Evolutionary conservation across 2,888 invertebrate species (phyloP), one percentile per base, ranked within the genome.

Genomic region (Dasypogon diadema): DNA sequence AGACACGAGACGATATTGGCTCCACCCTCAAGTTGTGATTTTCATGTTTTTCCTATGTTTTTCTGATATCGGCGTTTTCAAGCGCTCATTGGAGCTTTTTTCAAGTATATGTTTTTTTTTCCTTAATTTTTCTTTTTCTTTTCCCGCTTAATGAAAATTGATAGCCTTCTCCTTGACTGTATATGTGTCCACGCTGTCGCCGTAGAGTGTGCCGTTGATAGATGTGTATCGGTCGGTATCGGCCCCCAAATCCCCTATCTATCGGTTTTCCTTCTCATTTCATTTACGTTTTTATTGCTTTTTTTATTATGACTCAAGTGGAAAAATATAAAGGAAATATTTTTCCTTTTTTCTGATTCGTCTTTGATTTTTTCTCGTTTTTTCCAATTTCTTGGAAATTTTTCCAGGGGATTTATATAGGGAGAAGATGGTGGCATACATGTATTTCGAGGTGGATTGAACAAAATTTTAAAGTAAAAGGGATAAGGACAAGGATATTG

Each of bases 21-120:
- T 75, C 75, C 75, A 75, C 75, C 75, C 75, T 75, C 75, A 34
- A 75, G 46, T 74, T 46, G 48, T 58, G 74, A 74, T 58, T 74
- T 73, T 74, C 70, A 70, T 70, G 70, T 54, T 70, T 70, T 70
- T 70, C 70, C 70, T 70, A 70, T 70, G 70, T 70, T 70, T 54
- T 70, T 54, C 70, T 54, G 70, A 70, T 70, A 70, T 70, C 70
- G 70, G 70, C 70, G 70, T 70, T 65, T 65, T 70, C 70, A 70
- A 54, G 70, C 70, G 54, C 70, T 70, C 70, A 70, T 54, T 70
- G 70, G 70, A 70, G 70, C 70, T 70, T 70, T 70, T 54, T 54
- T 54, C 54, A 54, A 34, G 26, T 70, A n/a, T 54, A 30, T 70
- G 51, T 70, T 54, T 37, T 16, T 16, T 63, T 37, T 12, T 63